phyloP scores from a whole-genome alignment of 2,888 invertebrate species.

The Rhopalosiphum nymphaeae region DNA sequence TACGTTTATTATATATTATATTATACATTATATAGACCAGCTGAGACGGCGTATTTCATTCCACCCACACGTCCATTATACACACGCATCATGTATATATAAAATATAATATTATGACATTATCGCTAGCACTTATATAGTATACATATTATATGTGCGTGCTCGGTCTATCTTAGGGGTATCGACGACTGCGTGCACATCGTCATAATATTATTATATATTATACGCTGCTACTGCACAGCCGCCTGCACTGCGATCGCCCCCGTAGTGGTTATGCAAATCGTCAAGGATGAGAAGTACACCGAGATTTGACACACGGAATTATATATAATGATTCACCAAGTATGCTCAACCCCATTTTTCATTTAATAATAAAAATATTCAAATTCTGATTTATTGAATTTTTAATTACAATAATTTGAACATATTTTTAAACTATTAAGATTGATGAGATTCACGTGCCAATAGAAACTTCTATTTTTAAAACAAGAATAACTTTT shows the following conservation, averaged over 20 bases:
- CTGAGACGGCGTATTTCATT: background rate
- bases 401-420: too few species aligned
- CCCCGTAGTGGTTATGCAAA: background rate
- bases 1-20: background rate
- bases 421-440: too few species aligned
- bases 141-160: background rate
- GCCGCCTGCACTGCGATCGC: background rate
- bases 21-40: background rate
- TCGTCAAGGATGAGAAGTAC: background rate
- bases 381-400: too few species aligned
- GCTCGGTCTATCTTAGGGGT: background rate
- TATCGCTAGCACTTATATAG: background rate
- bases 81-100: background rate
- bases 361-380: too few species aligned
- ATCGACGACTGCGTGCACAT: background rate
- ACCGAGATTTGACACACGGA: background rate
- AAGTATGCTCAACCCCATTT: too few species aligned
- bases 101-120: background rate
- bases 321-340: background rate
- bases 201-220: background rate
- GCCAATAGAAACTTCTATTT: too few species aligned
- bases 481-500: too few species aligned
- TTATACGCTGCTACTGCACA: background rate
- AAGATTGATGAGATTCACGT: too few species aligned
- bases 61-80: slow-evolving; percentile 10